Base-by-base conservation (phyloP, 2,797 vertebrate genomes). In the Squalus acanthias region DNA sequence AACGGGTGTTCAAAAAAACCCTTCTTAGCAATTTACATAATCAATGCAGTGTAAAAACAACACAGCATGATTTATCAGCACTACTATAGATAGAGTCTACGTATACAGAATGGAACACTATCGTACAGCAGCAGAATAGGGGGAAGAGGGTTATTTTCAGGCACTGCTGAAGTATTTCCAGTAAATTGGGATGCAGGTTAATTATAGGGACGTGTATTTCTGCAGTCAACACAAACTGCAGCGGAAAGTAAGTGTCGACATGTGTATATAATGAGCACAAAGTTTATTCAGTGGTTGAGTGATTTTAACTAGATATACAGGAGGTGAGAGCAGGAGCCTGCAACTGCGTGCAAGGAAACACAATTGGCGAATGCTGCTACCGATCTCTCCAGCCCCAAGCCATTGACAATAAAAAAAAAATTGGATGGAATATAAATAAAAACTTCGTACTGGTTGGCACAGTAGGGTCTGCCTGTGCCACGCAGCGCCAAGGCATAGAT, bases 11-110 rank as follows among this genome's bases (percentile, higher is more conserved):
- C 17, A 63, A 10, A 69, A n/a, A 69, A 46, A 69, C 20, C 63
- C 33, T 67, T 65, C 39, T 69, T 46, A 7, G 91, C 63, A 93
- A 93, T 93, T 93, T 46, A 24, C 91, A 93, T 69, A 93, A 93
- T 93, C 65, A 93, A 93, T 69, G n/a, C 91, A 69, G 65, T 39
- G 63, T 93, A 46, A 65, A 39, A 67, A 39, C 63, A 67, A 93
- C 33, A 46, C 24, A 93, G 39, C n/a, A 7, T 46, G 91, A 69
- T 69, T 24, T 93, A 93, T 39, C n/a, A 24, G 91, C 20, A n/a
- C 91, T 93, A 22, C 7, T 8, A 65, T 65, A 69, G 91, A 46
- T 39, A 69, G 57, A 65, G 33, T 10, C 15, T 20, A 39, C 17
- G 65, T 93, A 20, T 8, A 93, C 91, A 93, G 20, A 63, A 33